phyloP scores from a whole-genome alignment of 2,113 vertebrate genomes.

The Oxygymnocypris stewartii region DNA sequence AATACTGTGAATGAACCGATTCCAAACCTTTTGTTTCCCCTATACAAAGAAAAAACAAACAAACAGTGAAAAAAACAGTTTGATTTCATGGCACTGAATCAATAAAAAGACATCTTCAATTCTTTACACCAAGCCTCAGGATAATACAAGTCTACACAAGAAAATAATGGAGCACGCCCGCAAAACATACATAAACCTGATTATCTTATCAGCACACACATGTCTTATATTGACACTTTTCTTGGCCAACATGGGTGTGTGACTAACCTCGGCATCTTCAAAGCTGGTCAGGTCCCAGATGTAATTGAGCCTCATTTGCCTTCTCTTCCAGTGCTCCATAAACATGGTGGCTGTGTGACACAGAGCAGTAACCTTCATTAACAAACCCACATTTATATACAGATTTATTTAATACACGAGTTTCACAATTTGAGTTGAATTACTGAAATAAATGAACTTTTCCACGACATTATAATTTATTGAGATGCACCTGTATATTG shows the following conservation, averaged over 20 bases:
- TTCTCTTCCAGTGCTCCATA: constrained; percentile 99
- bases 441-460: too few species aligned
- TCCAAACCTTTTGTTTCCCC: constrained; percentile 94
- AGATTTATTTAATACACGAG: too few species aligned
- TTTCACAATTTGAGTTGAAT: too few species aligned
- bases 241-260: background rate
- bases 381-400: background rate
- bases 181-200: background rate
- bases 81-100: constrained; percentile 28
- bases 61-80: constrained; percentile 46
- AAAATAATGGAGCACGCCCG: constrained; percentile 5
- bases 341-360: constrained; percentile 86
- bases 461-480: too few species aligned
- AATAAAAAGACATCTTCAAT: constrained; percentile 27
- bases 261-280: constrained; percentile 90
- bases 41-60: constrained; percentile 70
- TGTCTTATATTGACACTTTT: background rate
- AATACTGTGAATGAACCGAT: constrained; percentile 53
- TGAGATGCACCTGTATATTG: background rate
- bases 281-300: constrained; percentile 93
- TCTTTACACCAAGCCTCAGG: constrained; percentile 31
- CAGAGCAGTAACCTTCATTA: constrained; percentile 22
- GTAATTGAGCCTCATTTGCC: constrained; percentile 96
- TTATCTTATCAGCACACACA: background rate
- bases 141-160: constrained; percentile 13